phyloP scores from a whole-genome alignment of 2,888 invertebrate species.

The Eilema caniola region DNA sequence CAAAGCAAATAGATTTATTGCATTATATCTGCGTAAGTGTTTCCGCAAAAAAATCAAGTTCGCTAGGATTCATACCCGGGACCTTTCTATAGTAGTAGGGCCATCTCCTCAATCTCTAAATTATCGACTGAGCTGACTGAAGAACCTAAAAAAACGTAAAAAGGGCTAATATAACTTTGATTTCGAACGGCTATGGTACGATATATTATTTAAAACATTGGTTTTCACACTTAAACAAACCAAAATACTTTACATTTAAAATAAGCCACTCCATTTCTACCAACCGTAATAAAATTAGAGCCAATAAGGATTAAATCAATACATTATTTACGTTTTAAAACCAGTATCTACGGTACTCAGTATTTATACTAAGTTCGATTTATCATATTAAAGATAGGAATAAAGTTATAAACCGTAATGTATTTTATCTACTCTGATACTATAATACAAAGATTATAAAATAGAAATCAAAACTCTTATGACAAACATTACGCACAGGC shows the following conservation, averaged over 20 bases:
- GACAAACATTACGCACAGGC: too few species aligned
- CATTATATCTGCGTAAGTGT: too few species aligned
- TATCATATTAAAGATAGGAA: neutral
- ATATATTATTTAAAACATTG: neutral
- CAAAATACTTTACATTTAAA: neutral
- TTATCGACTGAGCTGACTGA: neutral
- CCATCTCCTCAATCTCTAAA: too few species aligned
- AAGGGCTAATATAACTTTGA: neutral
- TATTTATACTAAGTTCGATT: slow-evolving; percentile 36
- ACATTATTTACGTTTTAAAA: slow-evolving; percentile 35
- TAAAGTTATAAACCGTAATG: neutral
- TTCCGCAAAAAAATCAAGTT: too few species aligned
- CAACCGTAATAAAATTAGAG: slow-evolving; percentile 36
- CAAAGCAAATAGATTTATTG: too few species aligned
- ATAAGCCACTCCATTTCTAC: neutral
- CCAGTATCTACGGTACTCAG: slow-evolving; percentile 21
- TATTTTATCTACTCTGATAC: too few species aligned
- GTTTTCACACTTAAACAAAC: neutral
- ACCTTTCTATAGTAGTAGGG: too few species aligned
- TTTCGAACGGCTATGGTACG: neutral
- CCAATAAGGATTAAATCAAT: slow-evolving; percentile 40
- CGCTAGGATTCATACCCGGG: too few species aligned
- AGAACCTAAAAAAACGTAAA: neutral
- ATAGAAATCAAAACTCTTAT: too few species aligned
- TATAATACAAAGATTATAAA: too few species aligned